phyloP scores from a whole-genome alignment of 1,140 invertebrate species.

The Oncopodura yosiiana region DNA sequence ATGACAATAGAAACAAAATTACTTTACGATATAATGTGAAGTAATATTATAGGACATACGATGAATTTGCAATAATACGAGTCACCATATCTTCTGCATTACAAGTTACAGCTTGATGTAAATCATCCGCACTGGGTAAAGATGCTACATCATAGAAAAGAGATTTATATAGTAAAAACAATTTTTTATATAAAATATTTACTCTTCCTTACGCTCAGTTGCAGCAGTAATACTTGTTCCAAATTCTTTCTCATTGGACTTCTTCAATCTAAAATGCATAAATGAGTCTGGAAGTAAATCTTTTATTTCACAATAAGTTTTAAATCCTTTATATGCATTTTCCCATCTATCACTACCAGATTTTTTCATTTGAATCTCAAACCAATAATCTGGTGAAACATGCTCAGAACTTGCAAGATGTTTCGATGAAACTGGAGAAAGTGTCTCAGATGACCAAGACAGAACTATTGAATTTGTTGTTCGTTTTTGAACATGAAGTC shows the following conservation, averaged over 20 bases:
- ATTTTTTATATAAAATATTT: neutral
- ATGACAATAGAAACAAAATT: neutral
- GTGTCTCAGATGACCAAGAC: constrained; percentile 2
- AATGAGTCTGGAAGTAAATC: constrained; percentile 20
- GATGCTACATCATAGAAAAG: constrained; percentile 7
- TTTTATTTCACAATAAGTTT: constrained; percentile 8
- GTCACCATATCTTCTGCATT: constrained; percentile 28
- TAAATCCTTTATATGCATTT: constrained; percentile 21
- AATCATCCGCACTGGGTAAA: constrained; percentile 25
- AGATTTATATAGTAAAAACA: neutral
- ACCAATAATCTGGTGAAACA: constrained; percentile 10
- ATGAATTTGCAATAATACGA: constrained; percentile 22
- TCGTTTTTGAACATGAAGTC: constrained; percentile 3
- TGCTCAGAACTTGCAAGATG: neutral
- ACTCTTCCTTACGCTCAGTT: constrained; percentile 20
- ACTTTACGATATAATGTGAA: too few species aligned
- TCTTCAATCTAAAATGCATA: constrained; percentile 22
- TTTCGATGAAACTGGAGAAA: neutral
- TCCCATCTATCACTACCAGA: neutral
- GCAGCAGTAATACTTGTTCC: constrained; percentile 23
- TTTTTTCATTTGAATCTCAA: constrained; percentile 23
- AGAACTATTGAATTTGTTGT: constrained; percentile 10
- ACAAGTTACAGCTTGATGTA: constrained; percentile 21
- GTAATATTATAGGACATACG: constrained; percentile 1
- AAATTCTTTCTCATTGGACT: constrained; percentile 15